phyloP scores from a whole-genome alignment of 2,888 invertebrate genomes.

The Antitype chi region DNA sequence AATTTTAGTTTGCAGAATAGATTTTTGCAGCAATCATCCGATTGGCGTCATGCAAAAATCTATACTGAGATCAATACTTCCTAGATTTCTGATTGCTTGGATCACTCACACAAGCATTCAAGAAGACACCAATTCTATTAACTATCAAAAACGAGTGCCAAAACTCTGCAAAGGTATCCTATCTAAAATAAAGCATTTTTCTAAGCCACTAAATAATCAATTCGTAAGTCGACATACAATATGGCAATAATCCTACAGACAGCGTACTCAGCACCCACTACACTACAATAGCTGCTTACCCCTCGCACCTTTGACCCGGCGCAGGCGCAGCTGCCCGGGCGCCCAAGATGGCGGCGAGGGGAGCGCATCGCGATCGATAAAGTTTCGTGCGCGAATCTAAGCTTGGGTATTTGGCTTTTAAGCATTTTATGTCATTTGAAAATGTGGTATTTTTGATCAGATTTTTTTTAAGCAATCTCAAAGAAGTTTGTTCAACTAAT shows the following conservation, averaged over 20 bases:
- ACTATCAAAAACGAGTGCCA: not conserved
- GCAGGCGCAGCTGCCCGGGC: constrained; percentile 85
- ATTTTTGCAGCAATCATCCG: not conserved
- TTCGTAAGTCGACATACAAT: constrained; percentile 71
- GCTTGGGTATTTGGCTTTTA: constrained; percentile 23
- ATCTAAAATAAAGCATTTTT: constrained; percentile 1
- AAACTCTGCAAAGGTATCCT: not conserved
- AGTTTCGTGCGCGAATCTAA: constrained; percentile 66
- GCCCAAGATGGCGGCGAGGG: constrained; percentile 84
- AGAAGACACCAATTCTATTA: not conserved
- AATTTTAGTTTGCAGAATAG: not conserved
- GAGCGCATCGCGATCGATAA: constrained; percentile 84
- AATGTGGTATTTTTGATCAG: not conserved
- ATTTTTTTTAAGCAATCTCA: not conserved
- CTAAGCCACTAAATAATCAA: constrained; percentile 34
- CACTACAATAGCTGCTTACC: constrained; percentile 80
- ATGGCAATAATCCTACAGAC: constrained; percentile 82
- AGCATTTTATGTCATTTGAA: not conserved
- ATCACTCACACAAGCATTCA: not conserved
- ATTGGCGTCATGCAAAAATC: not conserved
- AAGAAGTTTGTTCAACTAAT: too few relatives aligned
- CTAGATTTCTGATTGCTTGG: too few relatives aligned
- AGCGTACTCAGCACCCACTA: constrained; percentile 81
- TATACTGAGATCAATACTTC: not conserved
- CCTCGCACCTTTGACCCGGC: constrained; percentile 87